Percentiles rank a stretch among this genome's conserved stretches.
Conservation (phyloP, 2,113 vertebrate species). For the Trinectes maculatus region DNA sequence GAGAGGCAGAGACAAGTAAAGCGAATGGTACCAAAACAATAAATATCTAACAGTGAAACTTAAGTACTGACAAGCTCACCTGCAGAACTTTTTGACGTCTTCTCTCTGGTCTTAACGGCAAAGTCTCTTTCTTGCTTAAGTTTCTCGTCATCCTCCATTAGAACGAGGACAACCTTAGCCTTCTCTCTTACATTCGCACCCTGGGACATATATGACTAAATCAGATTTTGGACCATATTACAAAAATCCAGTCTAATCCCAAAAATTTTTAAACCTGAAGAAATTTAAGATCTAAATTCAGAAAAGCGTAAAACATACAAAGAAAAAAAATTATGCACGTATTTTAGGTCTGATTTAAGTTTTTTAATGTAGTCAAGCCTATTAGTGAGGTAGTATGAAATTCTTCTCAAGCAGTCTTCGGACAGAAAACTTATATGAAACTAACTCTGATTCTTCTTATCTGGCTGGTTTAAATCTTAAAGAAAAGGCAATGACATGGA, state of each 20-base stretch:
- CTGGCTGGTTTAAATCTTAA: too few species aligned
- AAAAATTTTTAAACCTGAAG: neutral
- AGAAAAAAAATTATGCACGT: neutral
- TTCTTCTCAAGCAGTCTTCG: too few species aligned
- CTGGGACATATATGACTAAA: conserved; percentile 48
- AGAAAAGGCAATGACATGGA: too few species aligned
- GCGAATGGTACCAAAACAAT: neutral
- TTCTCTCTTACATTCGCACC: conserved; percentile 91
- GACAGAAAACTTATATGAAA: neutral
- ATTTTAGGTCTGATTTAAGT: rapidly evolving
- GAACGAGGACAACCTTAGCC: conserved; percentile 88
- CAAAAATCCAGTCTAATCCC: neutral
- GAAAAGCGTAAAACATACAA: neutral
- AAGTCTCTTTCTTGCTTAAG: conserved; percentile 89
- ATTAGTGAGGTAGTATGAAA: neutral
- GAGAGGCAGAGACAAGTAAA: neutral
- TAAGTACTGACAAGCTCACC: conserved; percentile 68
- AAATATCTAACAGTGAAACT: neutral
- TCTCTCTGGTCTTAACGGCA: conserved; percentile 91
- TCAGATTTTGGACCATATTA: neutral
- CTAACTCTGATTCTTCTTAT: too few species aligned
- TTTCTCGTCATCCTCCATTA: conserved; percentile 90
- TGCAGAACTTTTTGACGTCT: conserved; percentile 85
- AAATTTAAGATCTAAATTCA: neutral
- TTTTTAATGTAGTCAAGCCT: neutral